Conservation (phyloP, 1,140 invertebrate species). For the Drosophila carrolli region DNA sequence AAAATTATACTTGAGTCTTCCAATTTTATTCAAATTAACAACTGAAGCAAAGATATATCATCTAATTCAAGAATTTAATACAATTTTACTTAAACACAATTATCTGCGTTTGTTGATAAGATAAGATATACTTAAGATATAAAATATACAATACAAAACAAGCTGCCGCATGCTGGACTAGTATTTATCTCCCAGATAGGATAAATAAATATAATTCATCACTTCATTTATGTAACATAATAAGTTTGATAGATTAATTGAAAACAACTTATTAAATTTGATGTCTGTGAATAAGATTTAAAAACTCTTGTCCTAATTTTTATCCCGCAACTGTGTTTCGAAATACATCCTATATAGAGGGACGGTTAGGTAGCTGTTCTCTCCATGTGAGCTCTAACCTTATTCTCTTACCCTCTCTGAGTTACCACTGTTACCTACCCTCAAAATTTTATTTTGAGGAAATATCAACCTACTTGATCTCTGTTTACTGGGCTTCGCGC, state of each 20-base stretch:
- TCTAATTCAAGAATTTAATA: too few species aligned
- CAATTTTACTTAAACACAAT: too few species aligned
- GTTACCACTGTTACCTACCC: slow-evolving; percentile 38
- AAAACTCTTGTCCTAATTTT: neutral
- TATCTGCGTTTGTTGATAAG: too few species aligned
- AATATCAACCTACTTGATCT: slow-evolving; percentile 67
- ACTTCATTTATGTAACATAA: neutral
- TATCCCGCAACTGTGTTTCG: neutral
- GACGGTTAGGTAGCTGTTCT: slow-evolving; percentile 23
- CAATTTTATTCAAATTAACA: too few species aligned
- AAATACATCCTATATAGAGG: neutral
- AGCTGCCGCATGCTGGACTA: too few species aligned
- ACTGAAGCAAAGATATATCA: too few species aligned
- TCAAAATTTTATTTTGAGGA: slow-evolving; percentile 34
- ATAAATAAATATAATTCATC: neutral
- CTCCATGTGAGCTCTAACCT: neutral
- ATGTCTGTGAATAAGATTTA: too few species aligned
- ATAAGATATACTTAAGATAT: too few species aligned
- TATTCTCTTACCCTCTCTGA: slow-evolving; percentile 4
- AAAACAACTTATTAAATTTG: too few species aligned
- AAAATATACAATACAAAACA: too few species aligned
- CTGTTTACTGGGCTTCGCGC: slow-evolving; percentile 41
- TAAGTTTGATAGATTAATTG: too few species aligned
- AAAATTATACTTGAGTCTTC: too few species aligned
- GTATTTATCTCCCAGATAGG: neutral